These are phyloP conservation scores for Latrodectus geometricus DNA, from an alignment of 1,140 invertebrate genomes.

Conservation along the genomic window DNA sequence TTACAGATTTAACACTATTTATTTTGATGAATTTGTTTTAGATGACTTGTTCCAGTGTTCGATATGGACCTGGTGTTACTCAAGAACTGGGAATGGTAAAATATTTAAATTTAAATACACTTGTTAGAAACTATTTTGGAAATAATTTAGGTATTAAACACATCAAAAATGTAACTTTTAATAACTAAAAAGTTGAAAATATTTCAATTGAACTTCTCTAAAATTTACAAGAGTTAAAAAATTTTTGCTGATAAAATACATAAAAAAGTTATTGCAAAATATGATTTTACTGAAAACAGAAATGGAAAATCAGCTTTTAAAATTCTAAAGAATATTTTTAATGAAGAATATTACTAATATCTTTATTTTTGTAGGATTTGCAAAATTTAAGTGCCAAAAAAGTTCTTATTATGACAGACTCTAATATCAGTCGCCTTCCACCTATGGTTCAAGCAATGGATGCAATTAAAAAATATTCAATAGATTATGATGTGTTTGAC, in stretches of 20 bases:
- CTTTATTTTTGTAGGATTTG: conserved; percentile 75
- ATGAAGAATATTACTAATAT: too few species aligned
- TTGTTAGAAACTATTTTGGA: too few species aligned
- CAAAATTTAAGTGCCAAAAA: conserved; percentile 82
- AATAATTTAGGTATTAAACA: too few species aligned
- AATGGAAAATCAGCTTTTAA: too few species aligned
- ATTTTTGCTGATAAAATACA: neutral
- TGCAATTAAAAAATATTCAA: conserved; percentile 78
- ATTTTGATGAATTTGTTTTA: conserved; percentile 66
- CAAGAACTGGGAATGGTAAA: conserved; percentile 78
- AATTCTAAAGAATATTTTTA: neutral
- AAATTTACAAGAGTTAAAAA: too few species aligned
- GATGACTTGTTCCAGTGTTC: conserved; percentile 88
- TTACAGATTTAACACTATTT: neutral
- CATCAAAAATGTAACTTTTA: too few species aligned
- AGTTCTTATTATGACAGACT: conserved; percentile 87
- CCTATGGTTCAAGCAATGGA: conserved; percentile 80
- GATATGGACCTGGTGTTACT: conserved; percentile 88
- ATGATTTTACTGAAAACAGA: neutral
- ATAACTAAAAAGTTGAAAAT: too few species aligned
- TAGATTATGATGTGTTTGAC: conserved; percentile 84
- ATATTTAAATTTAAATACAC: neutral
- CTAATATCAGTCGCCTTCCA: conserved; percentile 76
- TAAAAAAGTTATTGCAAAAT: neutral
- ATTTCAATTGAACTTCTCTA: too few species aligned